Evolutionary conservation across 1,140 invertebrate genomes (phyloP).

Genomic region (Oreohelix idahoensis): DNA sequence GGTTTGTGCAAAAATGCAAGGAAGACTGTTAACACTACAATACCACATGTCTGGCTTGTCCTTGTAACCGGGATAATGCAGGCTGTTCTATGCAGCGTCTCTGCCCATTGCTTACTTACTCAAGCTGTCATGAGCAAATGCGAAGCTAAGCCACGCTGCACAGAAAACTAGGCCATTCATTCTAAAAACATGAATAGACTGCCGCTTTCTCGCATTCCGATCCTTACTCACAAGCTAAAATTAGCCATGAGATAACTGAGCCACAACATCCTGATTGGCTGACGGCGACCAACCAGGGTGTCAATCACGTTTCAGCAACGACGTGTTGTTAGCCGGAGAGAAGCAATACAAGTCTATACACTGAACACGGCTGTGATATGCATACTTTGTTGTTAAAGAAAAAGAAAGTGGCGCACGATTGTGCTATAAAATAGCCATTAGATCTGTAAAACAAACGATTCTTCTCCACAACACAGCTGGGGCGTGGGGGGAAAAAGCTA

Average conservation of each 20-base stretch:
- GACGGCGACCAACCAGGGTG: conserved; percentile 2
- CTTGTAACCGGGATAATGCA: no score
- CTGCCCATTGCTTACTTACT: no score
- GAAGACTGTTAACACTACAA: no score
- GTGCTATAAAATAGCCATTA: background rate
- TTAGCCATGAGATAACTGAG: conserved; percentile 36
- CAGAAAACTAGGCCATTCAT: conserved; percentile 34
- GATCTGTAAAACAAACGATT: no score
- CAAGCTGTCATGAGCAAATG: no score
- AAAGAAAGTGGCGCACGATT: background rate
- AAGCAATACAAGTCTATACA: background rate
- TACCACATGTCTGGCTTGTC: no score
- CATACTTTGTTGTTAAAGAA: no score
- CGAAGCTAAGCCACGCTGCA: no score
- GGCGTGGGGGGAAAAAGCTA: background rate
- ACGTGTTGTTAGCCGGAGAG: conserved; percentile 27
- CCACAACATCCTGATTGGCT: conserved; percentile 17
- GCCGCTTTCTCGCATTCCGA: conserved; percentile 28
- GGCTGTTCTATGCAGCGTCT: no score
- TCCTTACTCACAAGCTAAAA: conserved; percentile 34
- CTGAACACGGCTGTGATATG: background rate
- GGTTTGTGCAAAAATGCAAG: no score
- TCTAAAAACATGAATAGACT: conserved; percentile 35
- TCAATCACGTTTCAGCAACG: conserved; percentile 39
- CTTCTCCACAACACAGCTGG: no score